phyloP scores from a whole-genome alignment of 2,888 invertebrate species.

The Leptopilina myrica region DNA sequence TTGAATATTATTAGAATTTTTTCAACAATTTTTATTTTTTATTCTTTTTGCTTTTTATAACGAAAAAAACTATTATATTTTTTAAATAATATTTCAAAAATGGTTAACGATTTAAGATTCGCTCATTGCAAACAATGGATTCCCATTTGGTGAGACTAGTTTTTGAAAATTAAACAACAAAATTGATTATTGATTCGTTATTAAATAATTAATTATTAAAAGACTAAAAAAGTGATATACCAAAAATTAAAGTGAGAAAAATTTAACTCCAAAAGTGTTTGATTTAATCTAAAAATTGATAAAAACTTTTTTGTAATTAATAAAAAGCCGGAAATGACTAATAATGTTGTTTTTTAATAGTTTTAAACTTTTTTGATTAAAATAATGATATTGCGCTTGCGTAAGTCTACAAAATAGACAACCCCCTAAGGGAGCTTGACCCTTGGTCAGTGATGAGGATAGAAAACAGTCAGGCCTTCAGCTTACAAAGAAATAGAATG shows the following conservation, averaged over 20 bases:
- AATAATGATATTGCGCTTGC: slow-evolving; percentile 58
- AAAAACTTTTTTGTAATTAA: neutral
- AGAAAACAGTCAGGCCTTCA: slow-evolving; percentile 62
- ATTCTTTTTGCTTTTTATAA: slow-evolving; percentile 13
- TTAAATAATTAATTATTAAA: neutral
- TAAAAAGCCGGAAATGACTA: slow-evolving; percentile 1
- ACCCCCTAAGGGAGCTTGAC: slow-evolving; percentile 70
- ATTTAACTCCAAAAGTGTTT: no score
- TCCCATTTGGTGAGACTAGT: slow-evolving; percentile 62
- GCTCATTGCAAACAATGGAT: slow-evolving; percentile 63
- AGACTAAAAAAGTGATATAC: no score
- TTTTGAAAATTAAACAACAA: no score
- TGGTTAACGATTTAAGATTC: slow-evolving; percentile 65
- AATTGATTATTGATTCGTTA: no score
- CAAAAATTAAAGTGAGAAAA: neutral
- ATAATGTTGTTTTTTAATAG: no score
- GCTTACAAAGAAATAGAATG: slow-evolving; percentile 63
- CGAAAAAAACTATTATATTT: neutral
- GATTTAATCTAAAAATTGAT: neutral
- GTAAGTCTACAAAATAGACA: slow-evolving; percentile 59
- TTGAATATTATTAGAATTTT: neutral
- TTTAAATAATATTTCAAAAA: slow-evolving; percentile 44
- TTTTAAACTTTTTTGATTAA: neutral
- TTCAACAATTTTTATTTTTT: neutral
- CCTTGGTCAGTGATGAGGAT: slow-evolving; percentile 72